Evolutionary conservation across 2,888 invertebrate species (phyloP).

Genomic region (Ornithoptera alexandrae): DNA sequence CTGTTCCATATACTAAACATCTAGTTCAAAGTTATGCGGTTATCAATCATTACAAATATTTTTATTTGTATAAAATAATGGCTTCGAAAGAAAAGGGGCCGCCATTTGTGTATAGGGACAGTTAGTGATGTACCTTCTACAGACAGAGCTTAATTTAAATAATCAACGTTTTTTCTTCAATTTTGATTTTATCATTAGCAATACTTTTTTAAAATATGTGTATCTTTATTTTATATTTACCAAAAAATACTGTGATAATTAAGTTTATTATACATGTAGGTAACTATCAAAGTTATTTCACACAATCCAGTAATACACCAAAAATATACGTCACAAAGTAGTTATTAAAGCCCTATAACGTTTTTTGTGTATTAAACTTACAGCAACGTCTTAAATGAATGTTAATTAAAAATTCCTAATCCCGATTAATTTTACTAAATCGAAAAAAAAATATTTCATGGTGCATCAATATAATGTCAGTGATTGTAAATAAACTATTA

Average conservation of each 20-base stretch:
- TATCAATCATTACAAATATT: constrained; percentile 23
- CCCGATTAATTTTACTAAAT: not conserved
- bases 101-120: constrained; percentile 24
- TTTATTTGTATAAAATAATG: constrained; percentile 22
- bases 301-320: too few species aligned
- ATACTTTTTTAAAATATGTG: too few species aligned
- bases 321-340: too few species aligned
- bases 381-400: not conserved
- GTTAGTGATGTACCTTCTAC: not conserved
- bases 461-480: not conserved
- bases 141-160: not conserved
- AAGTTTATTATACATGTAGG: too few species aligned
- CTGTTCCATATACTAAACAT: not conserved
- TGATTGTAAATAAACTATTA: not conserved
- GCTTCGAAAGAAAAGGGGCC: constrained; percentile 22
- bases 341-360: too few species aligned
- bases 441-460: not conserved
- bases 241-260: too few species aligned
- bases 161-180: not conserved
- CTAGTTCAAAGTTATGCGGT: not conserved
- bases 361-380: too few species aligned
- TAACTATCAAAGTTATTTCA: too few species aligned
- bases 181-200: not conserved
- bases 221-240: too few species aligned
- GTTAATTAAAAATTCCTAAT: too few species aligned